Evolutionary conservation across 2,113 vertebrate genomes (phyloP).

Genomic region (Solea solea): DNA sequence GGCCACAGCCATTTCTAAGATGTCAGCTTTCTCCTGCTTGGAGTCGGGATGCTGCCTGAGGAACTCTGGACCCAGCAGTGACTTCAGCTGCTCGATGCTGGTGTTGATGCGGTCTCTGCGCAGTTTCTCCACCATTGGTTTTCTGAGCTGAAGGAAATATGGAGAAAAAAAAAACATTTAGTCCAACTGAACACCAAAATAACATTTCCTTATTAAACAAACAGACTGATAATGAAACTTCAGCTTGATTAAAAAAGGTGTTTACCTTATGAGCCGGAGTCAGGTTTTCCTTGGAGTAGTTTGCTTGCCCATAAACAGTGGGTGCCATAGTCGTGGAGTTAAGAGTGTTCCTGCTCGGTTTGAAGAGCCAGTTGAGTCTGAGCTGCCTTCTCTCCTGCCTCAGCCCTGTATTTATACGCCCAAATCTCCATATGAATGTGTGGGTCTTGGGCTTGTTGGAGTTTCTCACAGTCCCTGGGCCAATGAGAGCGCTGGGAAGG

Average conservation of each 20-base stretch:
- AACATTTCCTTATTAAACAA: not conserved
- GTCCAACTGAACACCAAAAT: not conserved
- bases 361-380: conserved; percentile 69
- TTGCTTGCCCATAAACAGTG: conserved; percentile 66
- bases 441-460: conserved; percentile 77
- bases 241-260: not conserved
- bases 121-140: conserved; percentile 82
- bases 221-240: not conserved
- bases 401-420: conserved; percentile 75
- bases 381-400: conserved; percentile 61
- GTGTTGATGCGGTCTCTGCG: conserved; percentile 82
- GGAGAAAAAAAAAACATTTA: conserved; percentile 12
- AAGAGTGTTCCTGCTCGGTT: conserved; percentile 44
- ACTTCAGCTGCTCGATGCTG: conserved; percentile 82
- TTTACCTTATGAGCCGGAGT: conserved; percentile 80
- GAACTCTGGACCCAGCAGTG: conserved; percentile 79
- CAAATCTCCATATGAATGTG: conserved; percentile 81
- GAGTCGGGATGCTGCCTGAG: conserved; percentile 81
- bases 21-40: conserved; percentile 84
- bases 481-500: conserved; percentile 78
- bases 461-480: conserved; percentile 79
- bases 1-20: conserved; percentile 81
- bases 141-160: conserved; percentile 72
- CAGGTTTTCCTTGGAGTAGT: conserved; percentile 69
- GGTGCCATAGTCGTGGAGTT: conserved; percentile 76